Evolutionary conservation across 2,888 invertebrate species (phyloP).

Genomic region (Machimus rusticus): DNA sequence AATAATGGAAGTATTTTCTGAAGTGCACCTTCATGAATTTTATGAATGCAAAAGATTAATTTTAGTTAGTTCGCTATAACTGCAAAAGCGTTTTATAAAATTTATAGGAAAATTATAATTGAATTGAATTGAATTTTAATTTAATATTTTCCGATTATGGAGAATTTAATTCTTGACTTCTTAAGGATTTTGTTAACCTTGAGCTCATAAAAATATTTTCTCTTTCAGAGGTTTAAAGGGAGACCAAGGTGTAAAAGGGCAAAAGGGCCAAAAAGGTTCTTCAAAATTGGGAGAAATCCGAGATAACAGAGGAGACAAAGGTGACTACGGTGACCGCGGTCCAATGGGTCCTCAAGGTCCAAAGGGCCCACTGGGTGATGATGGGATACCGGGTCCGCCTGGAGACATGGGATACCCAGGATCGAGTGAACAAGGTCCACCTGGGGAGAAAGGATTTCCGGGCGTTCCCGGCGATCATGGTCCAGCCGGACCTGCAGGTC

Average conservation of each 20-base stretch:
- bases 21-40: too few species aligned
- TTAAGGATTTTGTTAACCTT: background rate
- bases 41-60: too few species aligned
- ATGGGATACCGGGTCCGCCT: constrained; percentile 66
- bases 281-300: constrained; percentile 65
- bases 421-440: constrained; percentile 63
- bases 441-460: constrained; percentile 72
- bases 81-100: too few species aligned
- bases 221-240: constrained; percentile 64
- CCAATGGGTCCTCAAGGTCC: constrained; percentile 68
- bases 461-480: constrained; percentile 74
- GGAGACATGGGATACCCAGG: constrained; percentile 66
- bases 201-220: background rate
- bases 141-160: too few species aligned
- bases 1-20: too few species aligned
- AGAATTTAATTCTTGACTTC: too few species aligned
- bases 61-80: too few species aligned
- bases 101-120: too few species aligned
- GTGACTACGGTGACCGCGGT: constrained; percentile 63
- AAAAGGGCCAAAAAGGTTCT: constrained; percentile 69
- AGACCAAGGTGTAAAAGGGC: constrained; percentile 57
- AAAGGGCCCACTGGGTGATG: constrained; percentile 66
- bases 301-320: constrained; percentile 63
- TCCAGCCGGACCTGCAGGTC: constrained; percentile 69
- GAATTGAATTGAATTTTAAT: too few species aligned